Conservation (phyloP, 2,113 vertebrate genomes). For the Heteronetta atricapilla region DNA sequence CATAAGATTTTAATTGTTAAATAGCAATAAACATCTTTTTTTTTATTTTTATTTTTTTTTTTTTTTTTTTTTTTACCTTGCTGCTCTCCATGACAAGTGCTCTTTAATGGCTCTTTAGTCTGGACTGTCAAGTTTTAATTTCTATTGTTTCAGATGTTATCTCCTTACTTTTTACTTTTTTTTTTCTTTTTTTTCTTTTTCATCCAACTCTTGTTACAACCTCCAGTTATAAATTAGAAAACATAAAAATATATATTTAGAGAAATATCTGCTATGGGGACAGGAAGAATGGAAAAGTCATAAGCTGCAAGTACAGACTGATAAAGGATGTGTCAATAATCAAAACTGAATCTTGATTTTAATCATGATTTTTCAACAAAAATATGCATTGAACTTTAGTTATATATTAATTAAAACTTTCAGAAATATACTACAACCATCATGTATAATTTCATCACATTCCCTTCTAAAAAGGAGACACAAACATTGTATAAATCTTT, state of each 20-base stretch:
- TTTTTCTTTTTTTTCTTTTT: not conserved
- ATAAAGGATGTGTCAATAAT: not conserved
- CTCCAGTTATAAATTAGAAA: not conserved
- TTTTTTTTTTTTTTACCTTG: not conserved
- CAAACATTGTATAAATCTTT: not conserved
- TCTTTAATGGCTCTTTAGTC: not conserved
- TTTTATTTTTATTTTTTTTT: not conserved
- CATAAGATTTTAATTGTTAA: constrained; percentile 49
- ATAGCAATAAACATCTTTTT: constrained; percentile 35
- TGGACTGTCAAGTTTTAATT: not conserved
- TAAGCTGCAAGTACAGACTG: not conserved
- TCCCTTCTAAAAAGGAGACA: not conserved
- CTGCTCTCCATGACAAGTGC: not conserved
- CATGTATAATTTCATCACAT: not conserved
- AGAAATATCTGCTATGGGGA: not conserved
- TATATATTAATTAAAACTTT: not conserved
- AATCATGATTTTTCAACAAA: not conserved
- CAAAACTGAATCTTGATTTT: not conserved
- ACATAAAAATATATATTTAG: not conserved
- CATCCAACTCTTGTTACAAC: not conserved
- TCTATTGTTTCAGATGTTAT: not conserved
- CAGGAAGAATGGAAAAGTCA: not conserved
- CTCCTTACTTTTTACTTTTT: not conserved
- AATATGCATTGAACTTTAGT: not conserved
- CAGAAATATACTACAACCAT: not conserved